A percentile compares a stretch with the other conserved stretches of the same genome.
Evolutionary conservation across 2,113 vertebrate genomes (phyloP).

Genomic region (Mesocricetus auratus): DNA sequence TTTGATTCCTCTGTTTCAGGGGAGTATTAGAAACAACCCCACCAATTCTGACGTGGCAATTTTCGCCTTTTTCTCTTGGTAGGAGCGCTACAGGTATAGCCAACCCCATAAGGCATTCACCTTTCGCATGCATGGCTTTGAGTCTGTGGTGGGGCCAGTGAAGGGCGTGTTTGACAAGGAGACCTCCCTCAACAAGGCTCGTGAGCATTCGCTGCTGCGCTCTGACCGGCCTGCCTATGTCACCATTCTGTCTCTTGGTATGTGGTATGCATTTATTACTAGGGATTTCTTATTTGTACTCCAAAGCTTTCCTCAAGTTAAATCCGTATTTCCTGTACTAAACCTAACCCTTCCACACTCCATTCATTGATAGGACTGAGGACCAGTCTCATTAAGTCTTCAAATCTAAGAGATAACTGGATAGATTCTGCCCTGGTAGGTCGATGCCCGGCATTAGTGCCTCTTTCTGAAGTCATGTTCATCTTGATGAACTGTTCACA

Average conservation of each 20-base stretch:
- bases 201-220: slow-evolving; percentile 97
- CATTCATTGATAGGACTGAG: neutral
- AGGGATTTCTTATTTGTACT: neutral
- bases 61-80: neutral
- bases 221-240: slow-evolving; percentile 97
- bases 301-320: neutral
- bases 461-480: slow-evolving; percentile 6
- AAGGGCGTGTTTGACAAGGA: slow-evolving; percentile 99
- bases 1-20: neutral
- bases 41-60: neutral
- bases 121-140: slow-evolving; percentile 98
- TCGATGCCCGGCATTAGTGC: neutral
- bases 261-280: slow-evolving; percentile 57
- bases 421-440: neutral
- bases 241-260: slow-evolving; percentile 98
- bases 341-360: too few species aligned
- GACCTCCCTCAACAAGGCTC: slow-evolving; percentile 98
- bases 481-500: neutral
- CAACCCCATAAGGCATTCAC: slow-evolving; percentile 99
- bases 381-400: neutral
- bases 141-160: slow-evolving; percentile 97
- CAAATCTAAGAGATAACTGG: neutral
- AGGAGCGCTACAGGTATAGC: slow-evolving; percentile 98
- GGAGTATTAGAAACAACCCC: neutral
- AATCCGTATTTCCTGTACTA: fast-evolving